phyloP scores from a whole-genome alignment of 2,113 vertebrate species.

The Etia nguti region DNA sequence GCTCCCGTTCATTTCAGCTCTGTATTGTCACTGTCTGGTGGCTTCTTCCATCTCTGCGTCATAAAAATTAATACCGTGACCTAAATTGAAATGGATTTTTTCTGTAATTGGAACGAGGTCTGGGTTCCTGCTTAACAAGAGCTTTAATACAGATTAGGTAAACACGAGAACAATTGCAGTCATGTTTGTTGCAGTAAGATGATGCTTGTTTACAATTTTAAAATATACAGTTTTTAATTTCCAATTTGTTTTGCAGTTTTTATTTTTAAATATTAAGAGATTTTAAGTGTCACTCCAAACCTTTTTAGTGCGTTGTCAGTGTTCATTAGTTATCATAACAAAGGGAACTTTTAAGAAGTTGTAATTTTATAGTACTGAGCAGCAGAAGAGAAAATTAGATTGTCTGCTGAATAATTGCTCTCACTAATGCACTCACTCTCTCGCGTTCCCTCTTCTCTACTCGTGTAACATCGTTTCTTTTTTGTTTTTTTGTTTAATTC shows the following conservation, averaged over 20 bases:
- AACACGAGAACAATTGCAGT: neutral
- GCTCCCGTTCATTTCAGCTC: neutral
- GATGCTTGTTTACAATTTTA: neutral
- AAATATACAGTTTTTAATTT: neutral
- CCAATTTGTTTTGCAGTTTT: neutral
- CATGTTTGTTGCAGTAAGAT: neutral
- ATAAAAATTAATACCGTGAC: neutral
- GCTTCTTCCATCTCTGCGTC: neutral
- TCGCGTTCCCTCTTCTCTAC: neutral
- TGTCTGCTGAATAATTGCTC: constrained; percentile 22
- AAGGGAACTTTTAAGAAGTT: constrained; percentile 1
- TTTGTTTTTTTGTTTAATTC: neutral
- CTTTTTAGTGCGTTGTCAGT: neutral
- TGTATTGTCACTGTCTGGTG: neutral
- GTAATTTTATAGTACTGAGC: neutral
- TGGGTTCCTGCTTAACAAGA: neutral
- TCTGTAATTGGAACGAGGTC: neutral
- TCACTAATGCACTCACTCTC: constrained; percentile 8
- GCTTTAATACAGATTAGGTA: neutral
- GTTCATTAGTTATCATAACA: neutral
- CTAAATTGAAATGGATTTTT: constrained; percentile 34
- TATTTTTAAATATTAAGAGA: neutral
- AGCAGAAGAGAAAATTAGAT: constrained; percentile 5
- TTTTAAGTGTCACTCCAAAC: neutral
- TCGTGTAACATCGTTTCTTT: neutral